Percentiles rank a stretch among this genome's conserved stretches.
Conservation (phyloP, 1,140 invertebrate genomes). For the Eumaeus atala region DNA sequence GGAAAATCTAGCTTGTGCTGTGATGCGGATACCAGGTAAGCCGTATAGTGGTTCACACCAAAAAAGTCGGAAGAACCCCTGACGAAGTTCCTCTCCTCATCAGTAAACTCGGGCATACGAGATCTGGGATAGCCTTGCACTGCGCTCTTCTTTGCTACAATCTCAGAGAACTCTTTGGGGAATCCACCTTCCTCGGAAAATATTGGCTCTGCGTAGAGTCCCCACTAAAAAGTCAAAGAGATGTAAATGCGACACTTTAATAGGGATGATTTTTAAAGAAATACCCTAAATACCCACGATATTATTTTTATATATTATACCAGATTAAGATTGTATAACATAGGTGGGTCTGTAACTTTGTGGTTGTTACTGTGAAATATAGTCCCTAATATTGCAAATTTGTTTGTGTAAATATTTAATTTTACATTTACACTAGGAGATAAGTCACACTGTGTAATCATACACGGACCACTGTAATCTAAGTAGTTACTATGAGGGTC, state of each 20-base stretch:
- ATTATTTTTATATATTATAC: no score
- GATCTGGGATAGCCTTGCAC: constrained; percentile 66
- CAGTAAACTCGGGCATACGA: constrained; percentile 69
- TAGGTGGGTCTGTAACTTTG: not conserved
- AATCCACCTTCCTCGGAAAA: constrained; percentile 77
- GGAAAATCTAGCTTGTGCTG: constrained; percentile 21
- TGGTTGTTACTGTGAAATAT: not conserved
- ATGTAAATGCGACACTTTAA: constrained; percentile 35
- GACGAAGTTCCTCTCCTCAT: constrained; percentile 71
- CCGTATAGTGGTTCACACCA: constrained; percentile 78
- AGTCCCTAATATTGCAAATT: no score
- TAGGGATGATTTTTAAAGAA: not conserved
- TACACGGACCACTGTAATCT: no score
- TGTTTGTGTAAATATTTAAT: no score
- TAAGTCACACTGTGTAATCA: no score
- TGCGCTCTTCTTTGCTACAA: constrained; percentile 71
- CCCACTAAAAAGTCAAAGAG: no score
- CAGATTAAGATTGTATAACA: not conserved
- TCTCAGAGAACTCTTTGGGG: constrained; percentile 72
- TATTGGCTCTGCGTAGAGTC: constrained; percentile 75
- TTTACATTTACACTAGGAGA: no score
- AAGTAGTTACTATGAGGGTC: no score
- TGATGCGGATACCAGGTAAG: constrained; percentile 32
- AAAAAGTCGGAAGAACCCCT: constrained; percentile 78
- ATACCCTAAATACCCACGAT: no score